These are phyloP conservation scores for Triplophysa rosa DNA, from an alignment of 2,113 vertebrate genomes.

Conservation along the genomic window DNA sequence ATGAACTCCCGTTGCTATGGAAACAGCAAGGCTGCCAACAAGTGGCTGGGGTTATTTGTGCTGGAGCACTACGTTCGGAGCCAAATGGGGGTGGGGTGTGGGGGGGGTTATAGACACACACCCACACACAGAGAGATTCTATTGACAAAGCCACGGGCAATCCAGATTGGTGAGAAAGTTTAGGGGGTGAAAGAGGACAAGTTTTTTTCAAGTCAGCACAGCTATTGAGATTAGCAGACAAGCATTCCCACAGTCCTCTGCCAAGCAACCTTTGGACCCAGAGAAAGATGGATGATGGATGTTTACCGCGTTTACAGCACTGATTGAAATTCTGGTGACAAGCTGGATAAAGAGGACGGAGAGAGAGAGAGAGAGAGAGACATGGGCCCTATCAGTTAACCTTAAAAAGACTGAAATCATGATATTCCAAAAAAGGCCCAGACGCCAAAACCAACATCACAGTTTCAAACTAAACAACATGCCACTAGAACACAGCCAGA, in stretches of 20 bases:
- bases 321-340: slow-evolving; percentile 73
- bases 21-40: slow-evolving; percentile 35
- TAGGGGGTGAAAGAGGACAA: slow-evolving; percentile 49
- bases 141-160: slow-evolving; percentile 30
- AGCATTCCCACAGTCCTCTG: slow-evolving; percentile 42
- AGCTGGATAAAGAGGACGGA: slow-evolving; percentile 43
- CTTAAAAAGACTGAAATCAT: too few species aligned
- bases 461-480: too few species aligned
- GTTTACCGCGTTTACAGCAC: too few species aligned
- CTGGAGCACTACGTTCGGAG: slow-evolving; percentile 7
- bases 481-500: too few species aligned
- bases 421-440: too few species aligned
- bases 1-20: slow-evolving; percentile 14
- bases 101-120: slow-evolving; percentile 17
- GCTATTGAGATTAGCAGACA: slow-evolving; percentile 31
- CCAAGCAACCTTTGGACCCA: slow-evolving; percentile 38
- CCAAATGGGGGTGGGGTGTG: not conserved
- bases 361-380: slow-evolving; percentile 62
- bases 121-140: slow-evolving; percentile 6
- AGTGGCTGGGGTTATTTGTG: slow-evolving; percentile 25
- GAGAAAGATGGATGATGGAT: slow-evolving; percentile 44
- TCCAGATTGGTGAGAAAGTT: slow-evolving; percentile 54
- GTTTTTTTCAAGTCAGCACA: slow-evolving; percentile 45
- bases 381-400: too few species aligned
- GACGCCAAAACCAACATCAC: too few species aligned